These are phyloP conservation scores for Chlamydotis undulata DNA, from an alignment of 2,113 vertebrate genomes.

Conservation along the genomic window DNA sequence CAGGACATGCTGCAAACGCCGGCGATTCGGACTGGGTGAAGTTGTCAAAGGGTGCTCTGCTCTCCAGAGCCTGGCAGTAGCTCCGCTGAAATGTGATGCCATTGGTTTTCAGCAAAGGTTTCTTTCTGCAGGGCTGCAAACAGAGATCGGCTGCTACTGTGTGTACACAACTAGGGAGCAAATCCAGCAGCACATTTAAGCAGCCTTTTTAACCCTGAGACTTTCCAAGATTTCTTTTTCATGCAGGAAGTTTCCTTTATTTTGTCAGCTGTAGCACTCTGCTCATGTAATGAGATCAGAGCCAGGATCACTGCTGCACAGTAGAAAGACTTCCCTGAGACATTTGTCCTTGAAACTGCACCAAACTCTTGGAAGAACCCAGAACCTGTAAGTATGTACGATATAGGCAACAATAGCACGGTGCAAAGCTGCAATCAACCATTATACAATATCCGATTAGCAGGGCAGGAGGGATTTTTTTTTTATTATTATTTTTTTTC, in stretches of 20 bases:
- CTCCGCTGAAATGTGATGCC: conserved; percentile 90
- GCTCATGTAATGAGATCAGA: conserved; percentile 83
- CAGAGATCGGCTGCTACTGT: conserved; percentile 84
- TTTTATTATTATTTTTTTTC: neutral
- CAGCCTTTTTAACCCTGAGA: conserved; percentile 80
- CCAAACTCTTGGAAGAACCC: conserved; percentile 97
- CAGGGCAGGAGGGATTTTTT: conserved; percentile 62
- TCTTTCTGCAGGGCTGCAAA: conserved; percentile 88
- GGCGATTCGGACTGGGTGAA: conserved; percentile 68
- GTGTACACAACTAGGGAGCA: conserved; percentile 81
- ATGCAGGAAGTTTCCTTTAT: conserved; percentile 78
- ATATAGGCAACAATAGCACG: conserved; percentile 77
- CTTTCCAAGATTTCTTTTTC: conserved; percentile 81
- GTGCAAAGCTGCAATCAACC: conserved; percentile 83
- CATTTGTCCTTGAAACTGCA: conserved; percentile 99
- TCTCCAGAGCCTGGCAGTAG: conserved; percentile 83
- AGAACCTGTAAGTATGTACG: conserved; percentile 93
- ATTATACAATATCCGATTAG: conserved; percentile 75
- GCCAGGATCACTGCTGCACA: conserved; percentile 86
- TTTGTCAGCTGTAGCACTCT: conserved; percentile 76
- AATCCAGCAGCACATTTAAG: conserved; percentile 79
- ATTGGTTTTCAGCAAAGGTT: conserved; percentile 85
- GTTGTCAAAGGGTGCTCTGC: conserved; percentile 81
- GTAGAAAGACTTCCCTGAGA: conserved; percentile 86
- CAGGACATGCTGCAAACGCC: conserved; percentile 36